Evolutionary conservation across 2,797 vertebrate genomes (phyloP).

Genomic region (Anableps anableps): DNA sequence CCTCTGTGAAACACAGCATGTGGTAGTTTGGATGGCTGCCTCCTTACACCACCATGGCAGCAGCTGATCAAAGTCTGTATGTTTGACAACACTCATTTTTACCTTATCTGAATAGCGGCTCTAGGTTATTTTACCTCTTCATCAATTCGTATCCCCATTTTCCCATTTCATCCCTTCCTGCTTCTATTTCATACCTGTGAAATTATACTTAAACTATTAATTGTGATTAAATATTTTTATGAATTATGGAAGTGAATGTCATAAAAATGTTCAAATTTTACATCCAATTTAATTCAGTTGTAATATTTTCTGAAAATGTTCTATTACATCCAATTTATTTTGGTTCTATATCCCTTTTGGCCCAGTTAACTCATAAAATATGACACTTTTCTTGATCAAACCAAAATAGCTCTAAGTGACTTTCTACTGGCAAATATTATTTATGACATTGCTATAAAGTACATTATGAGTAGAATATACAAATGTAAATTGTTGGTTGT

Average conservation of each 20-base stretch:
- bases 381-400: neutral
- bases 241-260: neutral
- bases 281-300: neutral
- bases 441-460: too few relatives aligned
- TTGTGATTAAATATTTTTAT: neutral
- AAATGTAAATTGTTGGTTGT: too few relatives aligned
- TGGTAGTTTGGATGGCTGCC: constrained; percentile 18
- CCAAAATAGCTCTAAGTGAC: neutral
- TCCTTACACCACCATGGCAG: constrained; percentile 12
- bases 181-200: neutral
- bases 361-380: neutral
- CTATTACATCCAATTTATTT: neutral
- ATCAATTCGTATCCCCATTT: neutral
- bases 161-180: constrained; percentile 13
- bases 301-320: neutral
- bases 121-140: neutral
- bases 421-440: neutral
- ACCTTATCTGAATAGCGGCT: constrained; percentile 39
- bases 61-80: constrained; percentile 39
- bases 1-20: neutral
- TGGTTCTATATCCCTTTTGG: neutral
- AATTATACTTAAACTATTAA: neutral
- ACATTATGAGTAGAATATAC: neutral
- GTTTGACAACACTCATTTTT: constrained; percentile 46
- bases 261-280: neutral